phyloP scores from a whole-genome alignment of 2,113 vertebrate genomes.

The Engystomops pustulosus region DNA sequence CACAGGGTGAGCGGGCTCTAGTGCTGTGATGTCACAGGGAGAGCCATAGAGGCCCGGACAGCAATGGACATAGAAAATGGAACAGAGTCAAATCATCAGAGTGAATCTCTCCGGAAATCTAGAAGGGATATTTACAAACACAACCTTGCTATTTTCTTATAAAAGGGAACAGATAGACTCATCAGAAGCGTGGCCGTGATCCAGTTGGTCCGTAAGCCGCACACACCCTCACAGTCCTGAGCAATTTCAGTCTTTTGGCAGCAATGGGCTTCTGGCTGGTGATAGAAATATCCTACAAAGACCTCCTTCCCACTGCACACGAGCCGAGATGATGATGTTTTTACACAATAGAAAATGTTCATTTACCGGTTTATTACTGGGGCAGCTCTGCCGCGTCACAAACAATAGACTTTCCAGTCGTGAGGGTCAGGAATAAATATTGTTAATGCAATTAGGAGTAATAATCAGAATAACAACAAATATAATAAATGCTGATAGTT shows the following conservation, averaged over 20 bases:
- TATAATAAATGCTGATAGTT: too few relatives aligned
- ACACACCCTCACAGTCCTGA: conserved; percentile 51
- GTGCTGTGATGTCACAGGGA: neutral
- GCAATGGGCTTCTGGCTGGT: conserved; percentile 23
- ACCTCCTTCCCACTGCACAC: conserved; percentile 49
- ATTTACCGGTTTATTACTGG: conserved; percentile 46
- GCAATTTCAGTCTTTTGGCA: conserved; percentile 51
- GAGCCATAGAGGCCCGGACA: neutral
- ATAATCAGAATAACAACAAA: too few relatives aligned
- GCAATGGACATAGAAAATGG: neutral
- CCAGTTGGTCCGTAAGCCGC: conserved; percentile 38
- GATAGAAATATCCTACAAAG: conserved; percentile 55
- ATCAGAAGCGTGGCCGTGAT: conserved; percentile 43
- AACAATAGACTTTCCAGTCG: neutral
- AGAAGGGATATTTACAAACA: conserved; percentile 49
- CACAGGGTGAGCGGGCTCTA: too few relatives aligned
- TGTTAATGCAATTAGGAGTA: too few relatives aligned
- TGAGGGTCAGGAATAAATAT: too few relatives aligned
- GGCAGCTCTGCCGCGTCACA: neutral
- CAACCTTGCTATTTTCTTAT: neutral
- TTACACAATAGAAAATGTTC: conserved; percentile 47
- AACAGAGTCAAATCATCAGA: neutral
- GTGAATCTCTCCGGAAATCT: conserved; percentile 20
- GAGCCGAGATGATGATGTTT: conserved; percentile 45
- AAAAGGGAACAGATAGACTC: conserved; percentile 46